phyloP scores from a whole-genome alignment of 2,888 invertebrate species.

The Junonia oenone region DNA sequence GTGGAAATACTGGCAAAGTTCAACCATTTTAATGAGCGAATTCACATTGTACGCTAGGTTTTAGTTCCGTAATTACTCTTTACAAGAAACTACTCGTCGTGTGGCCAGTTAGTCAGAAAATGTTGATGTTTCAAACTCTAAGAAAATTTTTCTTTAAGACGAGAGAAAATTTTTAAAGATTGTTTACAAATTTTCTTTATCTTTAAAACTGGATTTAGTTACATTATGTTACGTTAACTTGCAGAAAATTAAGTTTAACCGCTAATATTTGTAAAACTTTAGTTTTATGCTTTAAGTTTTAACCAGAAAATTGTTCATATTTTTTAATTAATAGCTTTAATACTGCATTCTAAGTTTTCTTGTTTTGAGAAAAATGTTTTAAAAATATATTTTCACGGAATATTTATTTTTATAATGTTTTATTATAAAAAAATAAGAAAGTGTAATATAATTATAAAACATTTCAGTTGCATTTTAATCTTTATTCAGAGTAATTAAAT shows the following conservation, averaged over 20 bases:
- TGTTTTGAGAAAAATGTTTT: not conserved
- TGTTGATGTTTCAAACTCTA: constrained; percentile 9
- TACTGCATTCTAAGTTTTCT: not conserved
- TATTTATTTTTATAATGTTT: too few relatives aligned
- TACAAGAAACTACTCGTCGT: constrained; percentile 4
- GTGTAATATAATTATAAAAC: too few relatives aligned
- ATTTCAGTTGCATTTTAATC: too few relatives aligned
- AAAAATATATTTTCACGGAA: too few relatives aligned
- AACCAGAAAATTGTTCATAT: not conserved
- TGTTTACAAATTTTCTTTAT: not conserved
- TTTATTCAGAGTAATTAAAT: not conserved
- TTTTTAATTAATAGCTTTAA: not conserved
- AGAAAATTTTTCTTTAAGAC: constrained; percentile 1
- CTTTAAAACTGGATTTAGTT: not conserved
- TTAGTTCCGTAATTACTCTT: constrained; percentile 4
- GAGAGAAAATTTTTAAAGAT: not conserved
- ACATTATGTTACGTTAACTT: not conserved
- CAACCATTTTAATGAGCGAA: not conserved
- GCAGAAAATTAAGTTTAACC: not conserved
- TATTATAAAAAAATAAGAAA: too few relatives aligned
- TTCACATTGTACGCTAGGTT: constrained; percentile 1
- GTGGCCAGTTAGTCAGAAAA: constrained; percentile 9
- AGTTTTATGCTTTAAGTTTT: not conserved
- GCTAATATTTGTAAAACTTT: not conserved
- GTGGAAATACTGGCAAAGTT: not conserved